These are phyloP conservation scores for Tenthredo scrophulariae DNA, from an alignment of 2,888 invertebrate genomes.

Conservation along the genomic window DNA sequence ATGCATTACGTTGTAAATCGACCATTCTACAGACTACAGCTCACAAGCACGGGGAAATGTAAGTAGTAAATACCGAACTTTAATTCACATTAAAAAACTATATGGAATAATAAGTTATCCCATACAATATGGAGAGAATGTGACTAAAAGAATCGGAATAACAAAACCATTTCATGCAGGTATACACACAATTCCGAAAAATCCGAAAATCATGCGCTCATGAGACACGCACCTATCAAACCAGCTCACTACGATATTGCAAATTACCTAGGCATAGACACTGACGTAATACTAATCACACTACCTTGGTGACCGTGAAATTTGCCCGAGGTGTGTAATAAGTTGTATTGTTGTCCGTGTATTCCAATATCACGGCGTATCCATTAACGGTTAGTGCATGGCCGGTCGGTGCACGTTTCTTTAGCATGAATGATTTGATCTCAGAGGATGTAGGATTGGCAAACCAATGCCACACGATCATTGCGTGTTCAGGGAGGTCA, in stretches of 20 bases:
- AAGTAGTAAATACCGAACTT: too few relatives aligned
- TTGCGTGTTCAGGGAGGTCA: conserved; percentile 79
- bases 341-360: background rate
- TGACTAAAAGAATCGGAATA: too few relatives aligned
- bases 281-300: background rate
- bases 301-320: conserved; percentile 66
- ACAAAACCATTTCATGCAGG: too few relatives aligned
- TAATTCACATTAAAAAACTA: too few relatives aligned
- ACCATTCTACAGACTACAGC: too few relatives aligned
- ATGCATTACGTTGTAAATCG: too few relatives aligned
- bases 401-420: background rate
- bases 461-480: conserved; percentile 79
- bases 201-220: too few relatives aligned
- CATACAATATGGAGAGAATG: too few relatives aligned
- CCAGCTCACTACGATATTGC: background rate
- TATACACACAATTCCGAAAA: too few relatives aligned
- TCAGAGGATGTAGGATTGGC: conserved; percentile 60
- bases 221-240: too few relatives aligned
- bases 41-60: too few relatives aligned
- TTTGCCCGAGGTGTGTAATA: conserved; percentile 56
- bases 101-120: too few relatives aligned
- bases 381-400: background rate
- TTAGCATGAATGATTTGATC: background rate
- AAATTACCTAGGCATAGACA: background rate
- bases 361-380: background rate